phyloP scores from a whole-genome alignment of 2,888 invertebrate species.

The Leptogaster cylindrica region DNA sequence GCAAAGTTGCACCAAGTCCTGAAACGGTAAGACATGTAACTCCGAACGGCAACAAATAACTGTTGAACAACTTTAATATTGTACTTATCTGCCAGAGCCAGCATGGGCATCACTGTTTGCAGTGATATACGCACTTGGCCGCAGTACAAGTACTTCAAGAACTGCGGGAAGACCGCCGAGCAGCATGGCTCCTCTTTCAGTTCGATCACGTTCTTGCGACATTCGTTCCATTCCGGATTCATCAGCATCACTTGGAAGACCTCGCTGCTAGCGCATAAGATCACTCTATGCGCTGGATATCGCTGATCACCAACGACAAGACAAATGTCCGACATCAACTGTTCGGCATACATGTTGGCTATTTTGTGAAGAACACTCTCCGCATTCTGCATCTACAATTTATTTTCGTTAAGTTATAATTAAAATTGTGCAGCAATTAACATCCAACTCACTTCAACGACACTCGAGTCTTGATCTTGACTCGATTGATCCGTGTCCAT shows the following conservation, averaged over 20 bases:
- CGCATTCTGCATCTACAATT: conserved; percentile 82
- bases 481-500: conserved; percentile 49
- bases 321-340: conserved; percentile 87
- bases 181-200: conserved; percentile 87
- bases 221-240: conserved; percentile 92
- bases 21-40: conserved; percentile 21
- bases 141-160: conserved; percentile 86
- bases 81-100: conserved; percentile 93
- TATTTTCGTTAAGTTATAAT: background rate
- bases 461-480: conserved; percentile 52
- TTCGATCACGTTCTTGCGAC: conserved; percentile 81
- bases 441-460: conserved; percentile 48
- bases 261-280: conserved; percentile 92
- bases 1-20: conserved; percentile 84
- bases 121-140: conserved; percentile 87
- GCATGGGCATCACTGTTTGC: conserved; percentile 82
- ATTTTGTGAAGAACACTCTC: conserved; percentile 81
- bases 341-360: conserved; percentile 81
- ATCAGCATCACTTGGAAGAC: conserved; percentile 98
- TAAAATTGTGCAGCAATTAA: background rate
- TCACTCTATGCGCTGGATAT: conserved; percentile 88
- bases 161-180: conserved; percentile 83
- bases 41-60: background rate
- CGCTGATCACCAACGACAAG: conserved; percentile 81
- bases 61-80: conserved; percentile 75